Percentiles rank a stretch among this genome's conserved stretches.
These are phyloP conservation scores for Epinephelus moara DNA, from an alignment of 2,113 vertebrate genomes.

Conservation along the genomic window DNA sequence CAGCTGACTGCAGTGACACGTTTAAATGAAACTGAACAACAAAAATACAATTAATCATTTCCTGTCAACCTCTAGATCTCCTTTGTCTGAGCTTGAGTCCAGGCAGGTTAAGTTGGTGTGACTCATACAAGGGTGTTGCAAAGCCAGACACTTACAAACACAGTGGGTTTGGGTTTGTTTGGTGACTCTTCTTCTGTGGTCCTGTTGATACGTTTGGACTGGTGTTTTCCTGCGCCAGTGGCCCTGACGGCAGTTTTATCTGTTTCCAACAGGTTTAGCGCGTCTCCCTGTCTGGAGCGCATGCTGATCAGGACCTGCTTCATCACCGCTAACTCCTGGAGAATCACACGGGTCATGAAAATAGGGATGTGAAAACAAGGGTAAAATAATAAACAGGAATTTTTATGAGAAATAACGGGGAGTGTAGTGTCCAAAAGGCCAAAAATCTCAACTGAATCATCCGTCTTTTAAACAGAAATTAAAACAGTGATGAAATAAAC, in stretches of 20 bases:
- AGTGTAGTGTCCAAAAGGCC: background rate
- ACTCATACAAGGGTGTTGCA: conserved; percentile 66
- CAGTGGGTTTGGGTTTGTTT: conserved; percentile 89
- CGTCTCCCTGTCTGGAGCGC: conserved; percentile 73
- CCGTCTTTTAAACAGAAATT: background rate
- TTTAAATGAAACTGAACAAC: conserved; percentile 21
- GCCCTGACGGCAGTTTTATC: conserved; percentile 26
- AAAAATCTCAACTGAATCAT: background rate
- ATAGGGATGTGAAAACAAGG: conserved; percentile 8
- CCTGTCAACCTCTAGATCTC: background rate
- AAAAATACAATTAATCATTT: conserved; percentile 25
- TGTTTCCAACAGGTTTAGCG: conserved; percentile 61
- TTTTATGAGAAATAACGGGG: conserved; percentile 11
- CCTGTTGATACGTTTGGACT: conserved; percentile 59
- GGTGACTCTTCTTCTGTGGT: conserved; percentile 82
- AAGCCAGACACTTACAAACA: conserved; percentile 91
- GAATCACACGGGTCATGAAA: conserved; percentile 58
- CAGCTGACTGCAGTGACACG: conserved; percentile 5
- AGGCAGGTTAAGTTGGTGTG: conserved; percentile 52
- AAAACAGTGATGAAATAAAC: background rate
- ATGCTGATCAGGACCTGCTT: conserved; percentile 92
- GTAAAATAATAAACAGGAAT: conserved; percentile 37
- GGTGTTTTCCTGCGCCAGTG: conserved; percentile 31
- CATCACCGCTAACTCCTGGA: conserved; percentile 94
- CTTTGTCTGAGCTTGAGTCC: conserved; percentile 59